A percentile compares a stretch with the other conserved stretches of the same genome.
Evolutionary conservation across 1,140 invertebrate genomes (phyloP).

Genomic region (Brachionus plicatilis): DNA sequence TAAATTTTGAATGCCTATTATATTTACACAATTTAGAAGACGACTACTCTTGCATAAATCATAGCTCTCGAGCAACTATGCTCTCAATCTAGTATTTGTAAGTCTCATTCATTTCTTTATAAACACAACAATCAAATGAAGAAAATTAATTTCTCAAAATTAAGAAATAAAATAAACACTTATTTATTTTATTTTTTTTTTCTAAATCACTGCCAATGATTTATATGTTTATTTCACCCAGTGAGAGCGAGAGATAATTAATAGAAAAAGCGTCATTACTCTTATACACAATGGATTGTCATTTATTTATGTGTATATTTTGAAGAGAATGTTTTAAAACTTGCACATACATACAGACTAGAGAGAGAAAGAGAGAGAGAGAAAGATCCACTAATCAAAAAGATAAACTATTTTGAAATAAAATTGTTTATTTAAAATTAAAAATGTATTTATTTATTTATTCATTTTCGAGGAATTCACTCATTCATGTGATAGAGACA

Average conservation of each 20-base stretch:
- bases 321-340: background rate
- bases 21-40: slow-evolving; percentile 3
- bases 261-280: background rate
- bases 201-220: background rate
- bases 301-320: background rate
- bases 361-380: background rate
- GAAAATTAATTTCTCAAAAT: background rate
- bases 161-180: background rate
- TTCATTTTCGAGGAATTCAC: background rate
- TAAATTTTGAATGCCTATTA: background rate
- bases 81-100: background rate
- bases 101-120: background rate
- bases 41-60: background rate
- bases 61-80: background rate
- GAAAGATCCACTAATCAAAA: background rate
- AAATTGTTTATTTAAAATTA: slow-evolving; percentile 26
- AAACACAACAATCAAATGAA: background rate
- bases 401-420: slow-evolving; percentile 6
- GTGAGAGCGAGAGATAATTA: background rate
- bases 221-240: background rate
- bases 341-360: background rate
- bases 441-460: background rate
- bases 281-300: background rate
- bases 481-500: background rate
- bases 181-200: background rate